Evolutionary conservation across 2,888 invertebrate species (phyloP).

Genomic region (Orthosia cruda): DNA sequence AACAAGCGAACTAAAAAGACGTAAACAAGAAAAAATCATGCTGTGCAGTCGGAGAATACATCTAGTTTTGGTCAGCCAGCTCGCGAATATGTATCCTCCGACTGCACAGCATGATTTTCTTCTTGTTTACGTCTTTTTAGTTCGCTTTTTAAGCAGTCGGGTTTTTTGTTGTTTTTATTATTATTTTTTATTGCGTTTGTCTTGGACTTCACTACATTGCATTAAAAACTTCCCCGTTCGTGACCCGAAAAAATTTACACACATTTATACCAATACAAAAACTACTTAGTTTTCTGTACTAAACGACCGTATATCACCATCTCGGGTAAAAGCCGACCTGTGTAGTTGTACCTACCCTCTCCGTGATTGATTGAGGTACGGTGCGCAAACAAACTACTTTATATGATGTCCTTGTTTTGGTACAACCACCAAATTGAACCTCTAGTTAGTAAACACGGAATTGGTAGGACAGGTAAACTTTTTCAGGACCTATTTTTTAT

Average conservation of each 20-base stretch:
- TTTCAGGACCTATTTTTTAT: background rate
- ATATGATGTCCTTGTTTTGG: constrained; percentile 42
- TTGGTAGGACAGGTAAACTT: background rate
- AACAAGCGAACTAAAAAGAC: too few species aligned
- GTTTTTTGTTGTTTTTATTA: too few species aligned
- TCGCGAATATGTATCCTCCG: too few species aligned
- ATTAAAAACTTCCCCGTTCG: background rate
- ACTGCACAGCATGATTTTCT: too few species aligned
- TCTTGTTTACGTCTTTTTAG: too few species aligned
- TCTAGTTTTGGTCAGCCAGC: too few species aligned
- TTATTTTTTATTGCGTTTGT: too few species aligned
- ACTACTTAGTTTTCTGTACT: background rate
- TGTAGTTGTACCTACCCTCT: constrained; percentile 47
- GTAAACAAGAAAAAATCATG: too few species aligned
- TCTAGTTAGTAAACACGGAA: constrained; percentile 34
- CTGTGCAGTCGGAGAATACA: too few species aligned
- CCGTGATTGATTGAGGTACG: constrained; percentile 71
- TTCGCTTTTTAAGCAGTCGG: too few species aligned
- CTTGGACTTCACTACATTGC: too few species aligned
- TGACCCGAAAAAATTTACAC: background rate
- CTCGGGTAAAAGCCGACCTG: constrained; percentile 65
- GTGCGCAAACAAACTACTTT: constrained; percentile 48
- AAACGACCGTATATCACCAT: constrained; percentile 25
- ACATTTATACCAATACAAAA: constrained; percentile 17
- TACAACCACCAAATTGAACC: constrained; percentile 27